Evolutionary conservation across 2,797 vertebrate genomes (phyloP).

Genomic region (Zalophus californianus): DNA sequence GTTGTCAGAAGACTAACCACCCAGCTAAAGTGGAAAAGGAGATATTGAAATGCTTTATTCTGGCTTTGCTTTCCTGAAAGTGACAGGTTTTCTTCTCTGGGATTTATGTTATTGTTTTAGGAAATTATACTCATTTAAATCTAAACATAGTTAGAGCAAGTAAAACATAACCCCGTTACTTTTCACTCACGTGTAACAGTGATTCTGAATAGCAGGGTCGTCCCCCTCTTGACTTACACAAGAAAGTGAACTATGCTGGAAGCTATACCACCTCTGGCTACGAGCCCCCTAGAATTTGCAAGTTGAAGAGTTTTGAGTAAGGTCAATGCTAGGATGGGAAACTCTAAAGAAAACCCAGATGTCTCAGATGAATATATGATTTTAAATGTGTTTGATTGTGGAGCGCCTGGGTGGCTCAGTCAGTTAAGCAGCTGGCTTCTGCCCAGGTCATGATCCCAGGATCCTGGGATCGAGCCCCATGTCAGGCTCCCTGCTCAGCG

Average conservation of each 20-base stretch:
- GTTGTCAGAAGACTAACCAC: constrained; percentile 77
- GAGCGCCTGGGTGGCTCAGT: no score
- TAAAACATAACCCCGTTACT: constrained; percentile 60
- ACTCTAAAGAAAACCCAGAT: constrained; percentile 56
- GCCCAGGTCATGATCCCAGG: no score
- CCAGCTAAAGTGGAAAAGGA: constrained; percentile 63
- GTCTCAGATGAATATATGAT: constrained; percentile 8
- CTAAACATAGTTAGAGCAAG: constrained; percentile 72
- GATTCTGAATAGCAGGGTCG: constrained; percentile 20
- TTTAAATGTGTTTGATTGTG: constrained; percentile 25
- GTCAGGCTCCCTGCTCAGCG: no score
- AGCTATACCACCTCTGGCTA: neutral
- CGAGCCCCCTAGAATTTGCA: constrained; percentile 5
- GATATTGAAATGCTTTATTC: constrained; percentile 69
- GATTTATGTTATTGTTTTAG: constrained; percentile 78
- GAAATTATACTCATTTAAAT: constrained; percentile 72
- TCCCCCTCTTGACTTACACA: neutral
- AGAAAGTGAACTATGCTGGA: neutral
- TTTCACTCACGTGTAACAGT: constrained; percentile 39
- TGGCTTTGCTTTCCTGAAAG: constrained; percentile 61
- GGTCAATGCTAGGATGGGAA: neutral
- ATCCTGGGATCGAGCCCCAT: no score
- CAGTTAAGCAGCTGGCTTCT: no score
- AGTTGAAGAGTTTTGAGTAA: constrained; percentile 46
- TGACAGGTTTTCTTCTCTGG: constrained; percentile 70